Percentiles rank a stretch among this genome's conserved stretches.
phyloP scores from a whole-genome alignment of 2,797 vertebrate species.

The Enteromius paludinosus region DNA sequence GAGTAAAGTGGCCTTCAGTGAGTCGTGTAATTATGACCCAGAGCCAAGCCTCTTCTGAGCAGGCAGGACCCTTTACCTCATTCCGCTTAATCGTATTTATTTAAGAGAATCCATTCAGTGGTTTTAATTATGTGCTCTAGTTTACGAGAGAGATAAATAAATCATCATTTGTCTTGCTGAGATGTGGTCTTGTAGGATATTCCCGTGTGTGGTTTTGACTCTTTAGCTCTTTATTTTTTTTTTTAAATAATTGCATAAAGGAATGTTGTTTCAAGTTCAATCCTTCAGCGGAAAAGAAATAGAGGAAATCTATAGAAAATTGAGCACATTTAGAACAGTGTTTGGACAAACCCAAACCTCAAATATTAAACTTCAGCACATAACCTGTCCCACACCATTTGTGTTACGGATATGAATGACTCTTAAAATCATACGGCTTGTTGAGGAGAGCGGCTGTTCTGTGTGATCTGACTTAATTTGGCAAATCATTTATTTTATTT shows the following conservation, averaged over 20 bases:
- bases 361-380: background rate
- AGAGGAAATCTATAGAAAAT: constrained; percentile 5
- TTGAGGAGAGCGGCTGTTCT: background rate
- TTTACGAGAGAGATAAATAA: constrained; percentile 72
- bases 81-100: constrained; percentile 79
- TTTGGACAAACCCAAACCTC: constrained; percentile 1
- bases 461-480: background rate
- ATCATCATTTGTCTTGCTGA: constrained; percentile 68
- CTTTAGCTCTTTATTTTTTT: background rate
- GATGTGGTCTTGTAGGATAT: constrained; percentile 46
- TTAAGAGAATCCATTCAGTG: constrained; percentile 75
- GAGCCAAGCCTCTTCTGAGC: constrained; percentile 76
- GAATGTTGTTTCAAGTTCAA: background rate
- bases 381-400: background rate
- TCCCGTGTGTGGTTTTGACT: constrained; percentile 25
- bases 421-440: background rate
- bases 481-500: background rate
- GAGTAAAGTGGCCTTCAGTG: constrained; percentile 78
- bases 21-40: constrained; percentile 82
- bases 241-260: background rate
- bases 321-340: background rate
- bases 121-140: constrained; percentile 78
- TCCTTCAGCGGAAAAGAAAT: background rate
- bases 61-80: constrained; percentile 65
- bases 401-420: background rate